These are phyloP conservation scores for Trissolcus basalis DNA, from an alignment of 1,140 invertebrate species.

Conservation along the genomic window DNA sequence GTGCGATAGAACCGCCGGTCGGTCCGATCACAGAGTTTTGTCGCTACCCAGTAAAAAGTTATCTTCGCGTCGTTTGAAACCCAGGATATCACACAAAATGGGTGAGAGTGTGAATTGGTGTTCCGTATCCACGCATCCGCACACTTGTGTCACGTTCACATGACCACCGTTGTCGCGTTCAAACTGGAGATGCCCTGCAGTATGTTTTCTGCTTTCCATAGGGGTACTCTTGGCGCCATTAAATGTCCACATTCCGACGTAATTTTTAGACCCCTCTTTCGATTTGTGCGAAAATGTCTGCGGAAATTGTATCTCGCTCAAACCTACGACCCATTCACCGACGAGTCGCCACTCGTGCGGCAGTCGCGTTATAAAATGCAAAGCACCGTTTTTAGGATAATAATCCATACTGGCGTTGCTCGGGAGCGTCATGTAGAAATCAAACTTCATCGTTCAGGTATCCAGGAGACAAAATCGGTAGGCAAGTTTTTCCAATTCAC, in stretches of 20 bases:
- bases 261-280: not conserved
- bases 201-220: not conserved
- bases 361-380: constrained; percentile 35
- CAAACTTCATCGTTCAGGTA: constrained; percentile 4
- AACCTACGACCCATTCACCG: constrained; percentile 32
- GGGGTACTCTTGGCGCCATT: not conserved
- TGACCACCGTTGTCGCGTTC: not conserved
- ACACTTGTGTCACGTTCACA: not conserved
- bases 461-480: constrained; percentile 12
- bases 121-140: not conserved
- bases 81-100: not conserved
- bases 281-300: constrained; percentile 24
- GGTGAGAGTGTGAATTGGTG: not conserved
- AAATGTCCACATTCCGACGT: constrained; percentile 2
- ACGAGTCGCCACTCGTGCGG: constrained; percentile 17
- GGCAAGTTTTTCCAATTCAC: constrained; percentile 18
- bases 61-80: not conserved
- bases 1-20: constrained; percentile 10
- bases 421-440: constrained; percentile 14
- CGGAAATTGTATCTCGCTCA: constrained; percentile 47
- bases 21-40: not conserved
- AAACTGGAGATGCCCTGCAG: not conserved
- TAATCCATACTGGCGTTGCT: constrained; percentile 43
- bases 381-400: constrained; percentile 40
- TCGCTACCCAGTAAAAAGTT: too few relatives aligned